Conservation (phyloP, 2,797 vertebrate species). For the Poeciliopsis gracilis region DNA sequence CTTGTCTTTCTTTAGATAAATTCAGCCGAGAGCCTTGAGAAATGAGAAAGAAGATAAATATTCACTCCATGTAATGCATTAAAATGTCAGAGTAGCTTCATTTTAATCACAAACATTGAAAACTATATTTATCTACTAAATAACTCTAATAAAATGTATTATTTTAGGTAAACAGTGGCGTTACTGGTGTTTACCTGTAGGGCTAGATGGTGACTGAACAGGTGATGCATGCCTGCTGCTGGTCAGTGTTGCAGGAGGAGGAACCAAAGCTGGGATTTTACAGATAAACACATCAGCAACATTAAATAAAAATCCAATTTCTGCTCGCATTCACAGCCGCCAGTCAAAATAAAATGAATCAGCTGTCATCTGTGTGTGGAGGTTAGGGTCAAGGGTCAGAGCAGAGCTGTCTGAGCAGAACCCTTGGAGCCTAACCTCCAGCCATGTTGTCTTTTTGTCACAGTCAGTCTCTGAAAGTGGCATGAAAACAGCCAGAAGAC, state of each 20-base stretch:
- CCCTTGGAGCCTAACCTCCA: conserved; percentile 6
- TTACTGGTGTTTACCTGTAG: conserved; percentile 54
- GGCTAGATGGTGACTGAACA: conserved; percentile 51
- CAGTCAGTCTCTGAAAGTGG: conserved; percentile 21
- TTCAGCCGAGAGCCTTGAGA: conserved; percentile 37
- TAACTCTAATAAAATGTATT: background rate
- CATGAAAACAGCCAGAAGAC: conserved; percentile 3
- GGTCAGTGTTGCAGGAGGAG: conserved; percentile 34
- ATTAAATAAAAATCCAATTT: conserved; percentile 20
- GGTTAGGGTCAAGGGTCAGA: conserved; percentile 30
- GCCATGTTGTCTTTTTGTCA: background rate
- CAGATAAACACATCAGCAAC: conserved; percentile 27
- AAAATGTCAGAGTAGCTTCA: background rate
- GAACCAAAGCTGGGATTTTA: conserved; percentile 56
- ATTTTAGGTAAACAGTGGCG: background rate
- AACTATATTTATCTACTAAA: background rate
- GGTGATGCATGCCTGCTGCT: conserved; percentile 56
- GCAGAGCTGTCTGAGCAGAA: background rate
- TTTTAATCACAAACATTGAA: too few species aligned
- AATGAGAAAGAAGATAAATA: background rate
- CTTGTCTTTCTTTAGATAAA: conserved; percentile 56
- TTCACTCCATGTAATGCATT: background rate
- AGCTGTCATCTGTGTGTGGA: conserved; percentile 5
- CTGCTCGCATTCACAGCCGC: background rate
- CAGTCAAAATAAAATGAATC: conserved; percentile 11